Evolutionary conservation across 1,140 invertebrate genomes (phyloP), one percentile per base, ranked within the genome.

Genomic region (Cotesia glomerata): DNA sequence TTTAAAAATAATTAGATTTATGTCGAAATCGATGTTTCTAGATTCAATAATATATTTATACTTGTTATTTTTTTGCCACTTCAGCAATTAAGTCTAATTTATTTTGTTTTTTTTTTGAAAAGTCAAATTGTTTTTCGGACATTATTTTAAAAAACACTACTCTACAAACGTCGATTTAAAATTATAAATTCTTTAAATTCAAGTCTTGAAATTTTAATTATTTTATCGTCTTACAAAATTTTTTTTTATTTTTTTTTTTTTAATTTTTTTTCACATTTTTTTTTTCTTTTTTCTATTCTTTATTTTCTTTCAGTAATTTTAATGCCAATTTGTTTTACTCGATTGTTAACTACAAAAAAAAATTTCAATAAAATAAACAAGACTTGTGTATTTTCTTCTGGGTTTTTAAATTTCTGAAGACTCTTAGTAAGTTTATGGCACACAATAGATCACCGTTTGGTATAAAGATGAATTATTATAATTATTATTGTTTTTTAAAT

Each of bases 191-290:
- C 5, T 64, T 64, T 32, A 13, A 9, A 61, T 26, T 61, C 26
- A 26, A 61, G 58, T 61, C 58, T 61, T 61, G 18, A 45, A 16
- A 26, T 61, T 61, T 61, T 32, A 26, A 9, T 26, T 26, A 36
- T 63, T 18, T 59, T 51, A 71, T 26, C 26, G 51, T 36, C 36
- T 62, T 62, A 71, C 66, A 69, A 69, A 71, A 61, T 16, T 54
- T 54, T 54, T 4, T 54, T 14, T 4, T 14, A 34, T 69, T 45
- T 69, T 45, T 56, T 54, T 54, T 14, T 34, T 16, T 18, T 67
- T 63, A 8, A 26, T 56, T 34, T 63, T 32, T 32, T 62, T 58
- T 11, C 26, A 26, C 26, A 26, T 71, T 51, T 69, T 61, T 69
- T 69, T 61, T 69, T 67, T 52, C 52, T 52, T 67, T 4, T 45